phyloP scores from a whole-genome alignment of 2,113 vertebrate species.

The Podarcis muralis region DNA sequence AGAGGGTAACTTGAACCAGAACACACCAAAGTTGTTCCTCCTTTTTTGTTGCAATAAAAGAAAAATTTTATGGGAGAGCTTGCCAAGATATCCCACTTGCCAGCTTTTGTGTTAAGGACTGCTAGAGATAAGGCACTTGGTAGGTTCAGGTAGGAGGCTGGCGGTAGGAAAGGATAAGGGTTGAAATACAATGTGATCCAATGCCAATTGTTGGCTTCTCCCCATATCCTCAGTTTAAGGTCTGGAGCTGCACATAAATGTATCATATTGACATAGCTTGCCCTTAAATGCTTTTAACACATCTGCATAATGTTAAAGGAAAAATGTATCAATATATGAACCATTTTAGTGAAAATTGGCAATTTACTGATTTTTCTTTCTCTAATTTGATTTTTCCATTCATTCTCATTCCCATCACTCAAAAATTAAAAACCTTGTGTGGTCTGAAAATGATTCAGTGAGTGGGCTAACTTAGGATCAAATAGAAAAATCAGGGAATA shows the following conservation, averaged over 20 bases:
- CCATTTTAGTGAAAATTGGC: not conserved
- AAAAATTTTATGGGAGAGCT: not conserved
- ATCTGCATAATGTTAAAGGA: slow-evolving; percentile 11
- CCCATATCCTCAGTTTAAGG: not conserved
- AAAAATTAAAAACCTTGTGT: slow-evolving; percentile 45
- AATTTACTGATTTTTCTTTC: slow-evolving; percentile 24
- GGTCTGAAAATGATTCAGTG: slow-evolving; percentile 60
- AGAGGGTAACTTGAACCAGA: not conserved
- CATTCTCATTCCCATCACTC: slow-evolving; percentile 20
- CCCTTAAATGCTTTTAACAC: slow-evolving; percentile 1
- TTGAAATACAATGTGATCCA: not conserved
- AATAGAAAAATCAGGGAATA: slow-evolving; percentile 46
- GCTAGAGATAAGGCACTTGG: not conserved
- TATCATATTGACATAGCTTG: not conserved
- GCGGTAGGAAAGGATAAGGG: not conserved
- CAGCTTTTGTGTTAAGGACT: not conserved
- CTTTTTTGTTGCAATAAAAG: not conserved
- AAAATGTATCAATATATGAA: not conserved
- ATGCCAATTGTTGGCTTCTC: not conserved
- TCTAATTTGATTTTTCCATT: slow-evolving; percentile 34
- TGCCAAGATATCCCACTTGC: not conserved
- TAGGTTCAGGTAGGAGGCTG: not conserved
- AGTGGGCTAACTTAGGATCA: slow-evolving; percentile 62
- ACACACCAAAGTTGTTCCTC: not conserved
- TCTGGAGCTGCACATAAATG: not conserved